Base-by-base conservation (phyloP, 2,113 vertebrate species). In the Scopus umbretta region DNA sequence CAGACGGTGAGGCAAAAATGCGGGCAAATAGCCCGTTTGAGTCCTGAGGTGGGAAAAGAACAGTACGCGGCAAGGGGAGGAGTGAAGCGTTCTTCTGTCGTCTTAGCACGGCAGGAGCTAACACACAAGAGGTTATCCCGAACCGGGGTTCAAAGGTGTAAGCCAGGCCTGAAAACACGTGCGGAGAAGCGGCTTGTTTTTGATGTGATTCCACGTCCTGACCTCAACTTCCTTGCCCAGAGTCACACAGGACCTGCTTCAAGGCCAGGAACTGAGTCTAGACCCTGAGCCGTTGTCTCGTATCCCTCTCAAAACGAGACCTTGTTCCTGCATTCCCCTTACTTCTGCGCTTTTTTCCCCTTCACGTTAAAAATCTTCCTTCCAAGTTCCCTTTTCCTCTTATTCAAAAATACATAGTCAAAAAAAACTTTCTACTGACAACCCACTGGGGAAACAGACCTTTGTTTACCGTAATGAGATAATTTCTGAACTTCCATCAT, bases 1-100 rank as follows among this genome's bases (percentile, higher is more conserved):
- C 53, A 7, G 25, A 4, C 21, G 0, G 50, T 2, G 38, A 26
- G 76, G 72, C 5, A 4, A 3, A 23, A 32, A 6, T 4, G 53
- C 36, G 1, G 49, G 14, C 4, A 20, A 6, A 7, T 2, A 1
- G 17, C 8, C 20, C 15, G 3, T 2, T 45, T 5, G 49, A 1
- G 30, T 45, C 78, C 23, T 36, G 0, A 22, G 17, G 53, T 1
- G 42, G 36, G 59, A 5, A 22, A 6, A 14, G 10, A 36, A 4
- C 45, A 1, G 36, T 3, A 4, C 7, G 9, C 6, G 80, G 59
- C 21, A 2, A 36, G 45, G 76, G 58, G 23, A n/a, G 50, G 42
- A n/a, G 61, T 2, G 66, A 20, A 8, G 52, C 20, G 21, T 17
- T 36, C 0, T 16, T 26, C 15, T 32, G 1, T 14, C 40, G 61